phyloP scores from a whole-genome alignment of 2,797 vertebrate species.

The Bucorvus abyssinicus region DNA sequence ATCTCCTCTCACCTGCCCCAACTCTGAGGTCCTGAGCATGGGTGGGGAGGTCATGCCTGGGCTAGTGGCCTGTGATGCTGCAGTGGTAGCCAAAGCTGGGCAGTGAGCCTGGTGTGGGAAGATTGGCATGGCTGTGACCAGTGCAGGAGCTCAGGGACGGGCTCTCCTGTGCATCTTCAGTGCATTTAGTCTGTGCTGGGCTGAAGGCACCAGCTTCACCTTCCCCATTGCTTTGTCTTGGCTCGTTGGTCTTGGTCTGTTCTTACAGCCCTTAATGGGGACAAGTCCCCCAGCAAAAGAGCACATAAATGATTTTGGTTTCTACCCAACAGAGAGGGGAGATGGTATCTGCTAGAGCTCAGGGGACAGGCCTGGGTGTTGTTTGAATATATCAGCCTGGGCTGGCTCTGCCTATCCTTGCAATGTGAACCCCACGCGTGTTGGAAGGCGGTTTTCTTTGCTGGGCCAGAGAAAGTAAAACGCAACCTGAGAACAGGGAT shows the following conservation, averaged over 20 bases:
- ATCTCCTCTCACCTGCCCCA: accelerated
- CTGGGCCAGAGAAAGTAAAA: neutral
- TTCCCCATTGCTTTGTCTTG: neutral
- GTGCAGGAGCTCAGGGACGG: neutral
- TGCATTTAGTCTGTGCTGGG: neutral
- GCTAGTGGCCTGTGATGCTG: accelerated
- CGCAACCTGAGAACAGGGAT: neutral
- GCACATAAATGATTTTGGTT: neutral
- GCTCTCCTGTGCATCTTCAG: neutral
- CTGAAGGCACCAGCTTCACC: neutral
- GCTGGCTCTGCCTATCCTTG: neutral
- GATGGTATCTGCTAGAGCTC: neutral
- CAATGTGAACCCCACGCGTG: accelerated
- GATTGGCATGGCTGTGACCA: accelerated
- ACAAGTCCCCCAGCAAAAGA: neutral
- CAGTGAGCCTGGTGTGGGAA: neutral
- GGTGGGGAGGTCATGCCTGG: neutral
- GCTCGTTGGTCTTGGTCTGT: neutral
- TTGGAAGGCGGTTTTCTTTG: neutral
- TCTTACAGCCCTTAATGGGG: neutral
- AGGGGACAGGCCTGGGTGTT: neutral
- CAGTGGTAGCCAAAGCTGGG: neutral
- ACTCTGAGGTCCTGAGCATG: accelerated
- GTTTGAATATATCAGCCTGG: neutral
- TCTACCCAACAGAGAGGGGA: neutral